A percentile compares a stretch with the other conserved stretches of the same genome.
Evolutionary conservation across 2,113 vertebrate genomes (phyloP).

Genomic region (Alligator sinensis): DNA sequence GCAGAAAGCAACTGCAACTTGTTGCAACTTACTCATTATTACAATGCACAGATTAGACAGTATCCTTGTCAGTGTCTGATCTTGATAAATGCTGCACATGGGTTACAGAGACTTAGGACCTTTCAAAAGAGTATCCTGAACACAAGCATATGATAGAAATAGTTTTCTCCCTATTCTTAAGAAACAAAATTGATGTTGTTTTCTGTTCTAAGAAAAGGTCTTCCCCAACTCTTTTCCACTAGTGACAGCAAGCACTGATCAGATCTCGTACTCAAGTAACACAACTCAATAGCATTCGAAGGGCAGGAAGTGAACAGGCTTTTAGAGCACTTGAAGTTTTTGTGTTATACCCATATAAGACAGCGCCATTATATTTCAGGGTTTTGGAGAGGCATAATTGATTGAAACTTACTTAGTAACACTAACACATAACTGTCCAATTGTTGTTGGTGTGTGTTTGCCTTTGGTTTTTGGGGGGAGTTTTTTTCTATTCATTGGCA

Average conservation of each 20-base stretch:
- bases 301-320: not conserved
- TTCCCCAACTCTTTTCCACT: constrained; percentile 18
- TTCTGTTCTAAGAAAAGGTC: not conserved
- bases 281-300: not conserved
- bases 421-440: not conserved
- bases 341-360: too few relatives aligned
- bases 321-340: not conserved
- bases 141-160: constrained; percentile 20
- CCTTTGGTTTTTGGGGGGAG: too few relatives aligned
- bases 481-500: constrained; percentile 27
- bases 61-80: constrained; percentile 15
- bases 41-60: constrained; percentile 44
- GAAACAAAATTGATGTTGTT: not conserved
- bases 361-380: too few relatives aligned
- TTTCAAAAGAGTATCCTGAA: not conserved
- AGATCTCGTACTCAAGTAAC: constrained; percentile 8
- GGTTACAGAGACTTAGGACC: not conserved
- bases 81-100: not conserved
- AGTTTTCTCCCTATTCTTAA: not conserved
- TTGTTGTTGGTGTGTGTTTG: too few relatives aligned
- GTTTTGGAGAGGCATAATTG: too few relatives aligned
- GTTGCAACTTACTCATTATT: constrained; percentile 47
- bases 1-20: constrained; percentile 26
- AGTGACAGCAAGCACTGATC: not conserved
- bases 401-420: too few relatives aligned